Evolutionary conservation across 2,797 vertebrate genomes (phyloP).

Genomic region (Etheostoma perlongum): DNA sequence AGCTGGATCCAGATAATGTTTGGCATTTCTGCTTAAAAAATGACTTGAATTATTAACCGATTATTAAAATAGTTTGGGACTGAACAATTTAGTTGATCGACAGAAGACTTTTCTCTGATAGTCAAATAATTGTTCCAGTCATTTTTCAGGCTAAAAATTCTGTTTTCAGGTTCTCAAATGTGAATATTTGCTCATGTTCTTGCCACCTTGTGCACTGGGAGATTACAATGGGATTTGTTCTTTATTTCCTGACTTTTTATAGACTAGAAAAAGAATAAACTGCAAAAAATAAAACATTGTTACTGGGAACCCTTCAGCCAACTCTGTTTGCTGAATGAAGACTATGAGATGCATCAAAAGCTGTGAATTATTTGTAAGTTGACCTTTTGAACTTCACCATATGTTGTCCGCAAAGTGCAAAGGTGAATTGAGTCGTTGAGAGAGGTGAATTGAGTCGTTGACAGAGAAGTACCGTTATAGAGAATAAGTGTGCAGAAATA

Average conservation of each 20-base stretch:
- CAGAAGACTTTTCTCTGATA: neutral
- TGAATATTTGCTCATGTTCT: neutral
- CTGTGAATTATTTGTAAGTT: slow-evolving; percentile 8
- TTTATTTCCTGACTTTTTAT: neutral
- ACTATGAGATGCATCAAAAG: neutral
- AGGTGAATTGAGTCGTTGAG: neutral
- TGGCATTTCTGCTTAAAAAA: neutral
- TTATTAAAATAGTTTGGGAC: neutral
- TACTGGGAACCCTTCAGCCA: neutral
- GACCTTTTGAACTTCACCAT: slow-evolving; percentile 17
- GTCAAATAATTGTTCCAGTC: neutral
- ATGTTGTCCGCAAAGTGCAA: slow-evolving; percentile 1
- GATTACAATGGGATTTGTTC: neutral
- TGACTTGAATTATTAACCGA: neutral
- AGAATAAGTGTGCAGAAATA: neutral
- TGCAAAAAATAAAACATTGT: too few relatives aligned
- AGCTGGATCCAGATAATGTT: neutral
- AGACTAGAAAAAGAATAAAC: neutral
- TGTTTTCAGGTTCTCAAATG: neutral
- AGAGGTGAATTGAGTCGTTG: neutral
- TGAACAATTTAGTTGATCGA: neutral
- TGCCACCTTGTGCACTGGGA: neutral
- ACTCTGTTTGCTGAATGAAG: neutral
- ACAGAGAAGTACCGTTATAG: neutral
- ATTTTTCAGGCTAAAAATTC: neutral